Percentiles rank a stretch among this genome's conserved stretches.
Conservation (phyloP, 2,797 vertebrate species). For the Syncerus caffer region DNA sequence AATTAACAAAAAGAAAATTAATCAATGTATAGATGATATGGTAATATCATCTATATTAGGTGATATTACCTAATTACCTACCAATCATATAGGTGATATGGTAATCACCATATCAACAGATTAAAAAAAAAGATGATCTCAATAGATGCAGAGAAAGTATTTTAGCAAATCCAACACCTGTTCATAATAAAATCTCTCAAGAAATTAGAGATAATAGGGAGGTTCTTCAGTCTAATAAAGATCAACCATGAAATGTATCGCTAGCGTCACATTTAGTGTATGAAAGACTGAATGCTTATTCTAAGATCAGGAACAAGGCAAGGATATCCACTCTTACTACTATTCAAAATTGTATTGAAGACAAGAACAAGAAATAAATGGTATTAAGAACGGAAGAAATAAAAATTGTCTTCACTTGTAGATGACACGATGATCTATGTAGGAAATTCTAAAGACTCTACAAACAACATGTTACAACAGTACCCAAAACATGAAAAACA, state of each 20-base stretch:
- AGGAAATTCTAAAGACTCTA: not conserved
- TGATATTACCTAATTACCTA: too few species aligned
- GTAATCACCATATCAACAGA: not conserved
- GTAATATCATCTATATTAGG: too few species aligned
- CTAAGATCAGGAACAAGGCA: not conserved
- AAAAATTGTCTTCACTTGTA: not conserved
- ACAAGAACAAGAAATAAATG: not conserved
- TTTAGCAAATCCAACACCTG: not conserved
- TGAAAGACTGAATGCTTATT: not conserved
- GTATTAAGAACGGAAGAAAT: not conserved
- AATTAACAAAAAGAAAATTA: not conserved
- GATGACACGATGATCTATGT: not conserved
- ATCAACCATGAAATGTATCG: not conserved
- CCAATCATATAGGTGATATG: too few species aligned
- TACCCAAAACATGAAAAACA: not conserved
- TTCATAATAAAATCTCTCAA: not conserved
- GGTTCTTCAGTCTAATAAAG: not conserved
- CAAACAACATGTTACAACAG: not conserved
- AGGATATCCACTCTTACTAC: not conserved
- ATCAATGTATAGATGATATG: too few species aligned
- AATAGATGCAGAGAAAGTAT: not conserved
- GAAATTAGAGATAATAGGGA: not conserved
- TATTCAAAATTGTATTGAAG: not conserved
- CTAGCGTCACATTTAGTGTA: not conserved
- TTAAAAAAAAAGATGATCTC: not conserved